Percentiles rank a stretch among this genome's conserved stretches.
Evolutionary conservation across 2,113 vertebrate species (phyloP).

Genomic region (Anarrhichthys ocellatus): DNA sequence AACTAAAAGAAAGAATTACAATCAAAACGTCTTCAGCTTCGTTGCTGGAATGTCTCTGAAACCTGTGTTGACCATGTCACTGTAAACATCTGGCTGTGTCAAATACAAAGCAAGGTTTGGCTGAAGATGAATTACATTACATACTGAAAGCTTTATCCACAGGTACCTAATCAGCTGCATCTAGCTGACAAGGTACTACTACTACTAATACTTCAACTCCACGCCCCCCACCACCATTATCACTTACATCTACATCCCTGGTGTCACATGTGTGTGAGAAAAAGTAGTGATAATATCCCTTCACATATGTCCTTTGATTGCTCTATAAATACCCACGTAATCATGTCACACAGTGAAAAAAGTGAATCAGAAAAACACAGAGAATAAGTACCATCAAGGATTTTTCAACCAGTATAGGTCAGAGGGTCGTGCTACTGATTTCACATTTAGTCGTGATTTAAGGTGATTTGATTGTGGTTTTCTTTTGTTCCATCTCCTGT

Average conservation of each 20-base stretch:
- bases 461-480: slow-evolving; percentile 17
- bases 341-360: not conserved
- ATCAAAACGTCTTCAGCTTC: not conserved
- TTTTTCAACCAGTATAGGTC: slow-evolving; percentile 11
- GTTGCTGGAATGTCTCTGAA: not conserved
- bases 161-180: slow-evolving; percentile 56
- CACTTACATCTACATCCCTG: slow-evolving; percentile 4
- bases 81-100: slow-evolving; percentile 10
- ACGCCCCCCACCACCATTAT: slow-evolving; percentile 10
- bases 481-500: slow-evolving; percentile 76
- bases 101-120: slow-evolving; percentile 17
- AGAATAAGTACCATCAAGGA: not conserved
- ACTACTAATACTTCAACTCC: not conserved
- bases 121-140: slow-evolving; percentile 24
- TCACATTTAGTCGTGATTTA: slow-evolving; percentile 22
- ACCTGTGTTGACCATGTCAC: not conserved
- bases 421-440: slow-evolving; percentile 3
- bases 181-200: not conserved
- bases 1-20: not conserved
- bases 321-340: slow-evolving; percentile 33
- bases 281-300: slow-evolving; percentile 28
- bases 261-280: slow-evolving; percentile 18
- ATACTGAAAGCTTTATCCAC: slow-evolving; percentile 47
- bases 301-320: slow-evolving; percentile 29
- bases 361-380: not conserved